phyloP scores from a whole-genome alignment of 2,888 invertebrate species.

The Drosophila kuntzei region DNA sequence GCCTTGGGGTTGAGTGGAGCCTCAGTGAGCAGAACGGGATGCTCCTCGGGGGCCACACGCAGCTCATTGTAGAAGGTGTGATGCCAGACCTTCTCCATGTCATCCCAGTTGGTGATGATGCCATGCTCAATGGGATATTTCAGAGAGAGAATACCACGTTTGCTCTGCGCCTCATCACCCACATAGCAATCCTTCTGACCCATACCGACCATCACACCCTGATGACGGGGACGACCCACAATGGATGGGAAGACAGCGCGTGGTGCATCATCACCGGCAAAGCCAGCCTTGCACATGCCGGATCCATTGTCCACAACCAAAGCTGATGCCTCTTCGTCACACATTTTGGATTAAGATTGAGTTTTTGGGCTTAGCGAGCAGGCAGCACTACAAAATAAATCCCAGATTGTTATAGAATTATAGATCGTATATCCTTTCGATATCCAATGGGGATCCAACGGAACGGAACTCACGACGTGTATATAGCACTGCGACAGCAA shows the following conservation, averaged over 20 bases:
- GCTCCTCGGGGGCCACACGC: conserved; percentile 97
- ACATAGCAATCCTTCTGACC: conserved; percentile 99
- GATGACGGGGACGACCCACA: conserved; percentile 96
- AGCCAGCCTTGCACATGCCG: conserved; percentile 99
- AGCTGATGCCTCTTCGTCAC: conserved; percentile 97
- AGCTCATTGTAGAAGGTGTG: conserved; percentile 99
- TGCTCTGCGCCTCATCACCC: conserved; percentile 98
- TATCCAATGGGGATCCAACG: conserved; percentile 19
- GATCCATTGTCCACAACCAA: conserved; percentile 98
- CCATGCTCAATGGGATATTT: conserved; percentile 99
- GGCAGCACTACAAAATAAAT: conserved; percentile 54
- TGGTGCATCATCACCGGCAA: conserved; percentile 98
- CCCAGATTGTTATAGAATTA: conserved; percentile 1
- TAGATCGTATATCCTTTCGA: conserved; percentile 49
- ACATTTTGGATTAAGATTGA: conserved; percentile 87
- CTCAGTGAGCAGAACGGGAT: conserved; percentile 94
- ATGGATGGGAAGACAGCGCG: conserved; percentile 97
- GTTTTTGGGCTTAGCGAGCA: conserved; percentile 42
- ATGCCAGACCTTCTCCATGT: conserved; percentile 99
- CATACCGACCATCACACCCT: conserved; percentile 99
- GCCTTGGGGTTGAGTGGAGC: conserved; percentile 95
- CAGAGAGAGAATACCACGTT: conserved; percentile 97
- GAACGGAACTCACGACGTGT: conserved; percentile 76
- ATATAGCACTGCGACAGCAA: conserved; percentile 83
- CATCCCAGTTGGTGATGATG: conserved; percentile 99